Evolutionary conservation across 1,140 invertebrate genomes (phyloP).

Genomic region (silkworm (Bombyx mori)): DNA sequence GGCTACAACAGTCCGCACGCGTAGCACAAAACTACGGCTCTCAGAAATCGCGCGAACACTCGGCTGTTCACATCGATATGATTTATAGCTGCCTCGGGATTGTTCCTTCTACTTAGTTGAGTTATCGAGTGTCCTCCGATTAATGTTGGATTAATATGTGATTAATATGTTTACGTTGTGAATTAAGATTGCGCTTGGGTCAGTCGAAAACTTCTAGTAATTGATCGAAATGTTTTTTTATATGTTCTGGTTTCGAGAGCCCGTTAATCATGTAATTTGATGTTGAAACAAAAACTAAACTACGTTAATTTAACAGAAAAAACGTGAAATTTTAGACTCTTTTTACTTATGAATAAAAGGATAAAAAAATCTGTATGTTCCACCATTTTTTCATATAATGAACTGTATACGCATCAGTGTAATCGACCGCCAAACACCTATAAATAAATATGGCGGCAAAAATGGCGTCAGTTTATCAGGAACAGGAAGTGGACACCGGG

Average conservation of each 20-base stretch:
- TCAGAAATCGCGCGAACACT: slow-evolving; percentile 51
- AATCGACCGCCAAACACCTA: slow-evolving; percentile 52
- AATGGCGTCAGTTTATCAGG: slow-evolving; percentile 67
- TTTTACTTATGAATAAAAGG: too few species aligned
- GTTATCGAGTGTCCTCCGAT: too few species aligned
- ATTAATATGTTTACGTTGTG: slow-evolving; percentile 7
- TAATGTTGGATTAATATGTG: neutral
- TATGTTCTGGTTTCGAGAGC: too few species aligned
- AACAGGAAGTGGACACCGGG: slow-evolving; percentile 59
- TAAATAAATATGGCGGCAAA: slow-evolving; percentile 69
- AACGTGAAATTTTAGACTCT: too few species aligned
- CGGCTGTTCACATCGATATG: slow-evolving; percentile 48
- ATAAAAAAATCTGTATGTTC: too few species aligned
- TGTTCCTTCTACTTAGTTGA: neutral
- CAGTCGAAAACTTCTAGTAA: too few species aligned
- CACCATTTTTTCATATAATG: slow-evolving; percentile 30
- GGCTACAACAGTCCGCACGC: slow-evolving; percentile 17
- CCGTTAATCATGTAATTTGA: too few species aligned
- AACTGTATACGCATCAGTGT: slow-evolving; percentile 48
- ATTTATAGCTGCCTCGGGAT: slow-evolving; percentile 38
- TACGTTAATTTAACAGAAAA: too few species aligned
- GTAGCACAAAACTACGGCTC: slow-evolving; percentile 44
- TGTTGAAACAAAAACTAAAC: too few species aligned
- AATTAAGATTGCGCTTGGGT: too few species aligned
- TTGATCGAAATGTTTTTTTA: too few species aligned